Conservation (phyloP, 92 coral and sea anemone species). For the Epizoanthus ramosus region DNA sequence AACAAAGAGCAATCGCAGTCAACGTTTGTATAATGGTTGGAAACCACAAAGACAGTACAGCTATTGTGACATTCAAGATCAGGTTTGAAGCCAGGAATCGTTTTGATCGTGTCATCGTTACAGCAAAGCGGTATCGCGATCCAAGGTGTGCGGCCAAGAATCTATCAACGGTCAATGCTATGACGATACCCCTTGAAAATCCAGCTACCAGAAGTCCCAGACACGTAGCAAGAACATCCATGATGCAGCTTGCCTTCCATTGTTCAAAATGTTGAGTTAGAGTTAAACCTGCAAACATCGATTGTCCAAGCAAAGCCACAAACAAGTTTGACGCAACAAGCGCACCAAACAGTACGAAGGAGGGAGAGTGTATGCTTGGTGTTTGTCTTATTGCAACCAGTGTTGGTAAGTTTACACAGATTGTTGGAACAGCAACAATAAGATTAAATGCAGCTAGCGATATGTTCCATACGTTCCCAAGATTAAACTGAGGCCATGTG, state of each 20-base stretch:
- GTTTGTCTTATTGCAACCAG: background rate
- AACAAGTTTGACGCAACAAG: background rate
- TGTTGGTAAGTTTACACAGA: background rate
- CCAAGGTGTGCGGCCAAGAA: background rate
- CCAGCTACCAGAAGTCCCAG: background rate
- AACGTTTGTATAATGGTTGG: background rate
- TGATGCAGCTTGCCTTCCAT: background rate
- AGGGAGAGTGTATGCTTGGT: background rate
- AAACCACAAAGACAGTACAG: background rate
- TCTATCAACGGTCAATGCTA: background rate
- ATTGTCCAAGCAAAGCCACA: background rate
- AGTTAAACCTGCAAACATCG: background rate
- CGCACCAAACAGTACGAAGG: background rate
- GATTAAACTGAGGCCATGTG: background rate
- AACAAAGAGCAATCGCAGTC: background rate
- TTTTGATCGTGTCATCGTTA: background rate
- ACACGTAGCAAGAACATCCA: background rate
- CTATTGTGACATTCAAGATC: background rate
- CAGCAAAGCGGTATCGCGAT: background rate
- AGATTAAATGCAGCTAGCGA: background rate
- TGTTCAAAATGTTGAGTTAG: background rate
- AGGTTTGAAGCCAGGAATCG: background rate
- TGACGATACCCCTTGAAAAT: background rate
- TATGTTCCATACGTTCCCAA: background rate
- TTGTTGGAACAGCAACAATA: background rate